Conservation (phyloP, 2,113 vertebrate genomes). For the Gadus macrocephalus region DNA sequence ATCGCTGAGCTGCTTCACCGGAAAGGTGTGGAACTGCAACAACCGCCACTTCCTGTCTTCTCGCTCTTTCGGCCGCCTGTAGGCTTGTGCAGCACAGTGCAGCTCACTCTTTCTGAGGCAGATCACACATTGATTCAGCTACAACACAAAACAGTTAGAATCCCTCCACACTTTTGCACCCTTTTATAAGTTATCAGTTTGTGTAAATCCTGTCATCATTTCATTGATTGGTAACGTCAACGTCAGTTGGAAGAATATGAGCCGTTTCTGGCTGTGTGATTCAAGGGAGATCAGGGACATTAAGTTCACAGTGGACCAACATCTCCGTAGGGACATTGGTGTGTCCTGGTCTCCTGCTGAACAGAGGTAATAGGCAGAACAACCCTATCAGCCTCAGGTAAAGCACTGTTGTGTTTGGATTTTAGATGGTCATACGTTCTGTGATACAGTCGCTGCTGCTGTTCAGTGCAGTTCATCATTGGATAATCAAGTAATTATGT, state of each 20-base stretch:
- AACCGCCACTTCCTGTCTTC: slow-evolving; percentile 67
- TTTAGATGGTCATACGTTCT: slow-evolving; percentile 14
- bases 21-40: slow-evolving; percentile 77
- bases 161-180: too few species aligned
- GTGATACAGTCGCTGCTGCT: slow-evolving; percentile 16
- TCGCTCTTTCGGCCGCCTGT: slow-evolving; percentile 39
- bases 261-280: neutral
- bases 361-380: neutral
- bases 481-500: slow-evolving; percentile 2
- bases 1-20: slow-evolving; percentile 66
- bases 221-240: slow-evolving; percentile 27
- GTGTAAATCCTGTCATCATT: slow-evolving; percentile 25
- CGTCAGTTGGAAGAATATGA: neutral
- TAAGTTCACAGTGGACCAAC: neutral
- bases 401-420: slow-evolving; percentile 3
- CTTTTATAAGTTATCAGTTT: slow-evolving; percentile 5
- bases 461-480: slow-evolving; percentile 8
- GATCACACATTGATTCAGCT: too few species aligned
- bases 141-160: too few species aligned
- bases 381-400: neutral
- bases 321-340: neutral
- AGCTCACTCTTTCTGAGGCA: slow-evolving; percentile 16
- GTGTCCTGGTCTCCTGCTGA: neutral
- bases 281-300: neutral
- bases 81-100: neutral